Evolutionary conservation across 2,888 invertebrate genomes (phyloP), one percentile per base, ranked within the genome.

Genomic region (Hymenopus coronatus): DNA sequence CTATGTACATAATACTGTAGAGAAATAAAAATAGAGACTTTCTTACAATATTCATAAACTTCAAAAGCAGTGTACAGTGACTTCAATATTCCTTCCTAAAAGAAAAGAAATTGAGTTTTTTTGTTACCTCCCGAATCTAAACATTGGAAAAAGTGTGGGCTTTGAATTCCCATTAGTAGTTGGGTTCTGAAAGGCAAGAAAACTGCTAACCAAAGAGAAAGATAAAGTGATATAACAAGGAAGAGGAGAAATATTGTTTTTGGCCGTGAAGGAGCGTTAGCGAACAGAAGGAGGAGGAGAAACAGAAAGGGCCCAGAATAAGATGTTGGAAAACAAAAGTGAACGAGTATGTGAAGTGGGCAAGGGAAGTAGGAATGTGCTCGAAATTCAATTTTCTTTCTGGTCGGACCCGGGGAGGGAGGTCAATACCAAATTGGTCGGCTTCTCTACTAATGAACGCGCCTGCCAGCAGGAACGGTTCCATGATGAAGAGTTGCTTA

Each of bases 381-480:
- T 85, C 70, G 27, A 70, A 70, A 54, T 85, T 85, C 85, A 85
- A 85, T 85, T 85, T 85, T 85, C 85, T 85, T 85, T 28, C 70
- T 28, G 85, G 85, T 40, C 84, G 33, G 84, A 1, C 54, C 54
- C 4, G 20, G 54, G 54, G 25, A 6, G 20, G 4, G 85, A 85
- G 85, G 85, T 85, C 85, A 85, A 85, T 85, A 8, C 85, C 85
- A 85, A 85, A 85, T 85, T 70, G 85, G 85, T 70, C 85, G 70
- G 85, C 85, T 85, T 85, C 85, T 70, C 12, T 70, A 70, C 70
- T 85, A 85, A 85, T 85, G 85, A 85, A 85, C 85, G 70, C 54
- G 54, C 15, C 54, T 70, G 54, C 54, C 20, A 70, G 25, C 54
- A 70, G 54, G 20, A 70, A 70, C 54, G 25, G 54, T 6, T 20